These are phyloP conservation scores for Microplitis manilae DNA, from an alignment of 2,888 invertebrate genomes.

Conservation along the genomic window DNA sequence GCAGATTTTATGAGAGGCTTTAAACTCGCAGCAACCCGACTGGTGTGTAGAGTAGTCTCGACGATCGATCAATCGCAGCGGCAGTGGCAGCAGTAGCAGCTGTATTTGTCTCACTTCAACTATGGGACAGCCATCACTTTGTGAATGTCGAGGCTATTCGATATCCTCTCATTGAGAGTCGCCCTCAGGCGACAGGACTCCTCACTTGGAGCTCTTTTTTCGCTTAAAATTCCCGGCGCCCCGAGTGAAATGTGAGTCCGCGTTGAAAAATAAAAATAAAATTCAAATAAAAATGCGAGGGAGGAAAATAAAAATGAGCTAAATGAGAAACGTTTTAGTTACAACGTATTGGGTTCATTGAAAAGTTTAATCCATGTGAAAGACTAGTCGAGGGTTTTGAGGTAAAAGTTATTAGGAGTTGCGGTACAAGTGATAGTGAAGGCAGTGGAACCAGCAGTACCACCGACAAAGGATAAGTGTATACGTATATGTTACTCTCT, in stretches of 20 bases:
- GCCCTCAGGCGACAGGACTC: slow-evolving; percentile 30
- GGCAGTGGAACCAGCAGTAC: too few relatives aligned
- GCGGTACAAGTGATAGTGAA: neutral
- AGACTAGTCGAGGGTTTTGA: slow-evolving; percentile 4
- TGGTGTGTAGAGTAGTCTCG: neutral
- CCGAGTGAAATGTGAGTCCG: slow-evolving; percentile 45
- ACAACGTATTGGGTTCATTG: slow-evolving; percentile 13
- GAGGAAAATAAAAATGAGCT: slow-evolving; percentile 9
- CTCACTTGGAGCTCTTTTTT: slow-evolving; percentile 17
- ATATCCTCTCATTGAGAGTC: slow-evolving; percentile 40
- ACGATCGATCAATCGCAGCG: slow-evolving; percentile 9
- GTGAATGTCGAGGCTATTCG: slow-evolving; percentile 42
- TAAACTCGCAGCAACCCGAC: neutral
- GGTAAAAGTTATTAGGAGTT: slow-evolving; percentile 9
- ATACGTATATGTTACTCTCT: neutral
- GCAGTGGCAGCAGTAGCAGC: neutral
- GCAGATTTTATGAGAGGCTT: neutral
- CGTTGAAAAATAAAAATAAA: slow-evolving; percentile 27
- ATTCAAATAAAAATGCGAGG: slow-evolving; percentile 19
- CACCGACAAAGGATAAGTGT: slow-evolving; percentile 7
- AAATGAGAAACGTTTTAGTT: slow-evolving; percentile 15
- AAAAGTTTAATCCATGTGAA: neutral
- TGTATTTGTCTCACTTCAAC: slow-evolving; percentile 15
- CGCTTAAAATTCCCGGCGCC: slow-evolving; percentile 32
- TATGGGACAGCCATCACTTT: slow-evolving; percentile 40